Base-by-base conservation (phyloP, 2,888 invertebrate genomes). In the Melikaiella ostensackeni region DNA sequence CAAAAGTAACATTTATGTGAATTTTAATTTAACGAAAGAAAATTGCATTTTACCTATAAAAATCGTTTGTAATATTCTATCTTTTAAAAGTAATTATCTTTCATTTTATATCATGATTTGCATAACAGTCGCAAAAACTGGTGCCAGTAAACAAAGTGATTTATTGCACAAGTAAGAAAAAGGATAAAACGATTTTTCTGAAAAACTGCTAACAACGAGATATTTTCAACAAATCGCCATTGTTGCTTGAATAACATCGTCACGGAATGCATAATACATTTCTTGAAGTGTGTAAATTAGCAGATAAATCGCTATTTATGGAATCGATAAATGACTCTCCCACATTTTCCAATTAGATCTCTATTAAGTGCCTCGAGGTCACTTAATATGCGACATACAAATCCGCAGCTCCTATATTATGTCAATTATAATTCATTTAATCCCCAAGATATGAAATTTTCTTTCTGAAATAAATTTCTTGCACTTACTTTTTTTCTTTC, bases 261-360 rank as follows among this genome's bases (percentile, higher is more conserved):
- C 50, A 33, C 46, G 66, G 70, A 70, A 70, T 70, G 30, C n/a
- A 50, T 50, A 70, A 50, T 70, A 46, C 27, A 70, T 70, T 70
- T 70, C 66, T 70, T 19, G 46, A 30, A n/a, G 30, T 70, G n/a
- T 27, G 70, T 7, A 70, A 30, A 70, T 70, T 55, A 70, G 13
- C 70, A 70, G 70, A 70, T 70, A 70, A 70, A 70, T 70, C 50
- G 70, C 70, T 70, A 70, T 70, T 70, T 55, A 70, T 70, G 70
- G 70, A 70, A 55, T 70, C 70, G 70, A 50, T 70, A 70, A 46
- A 70, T 30, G 50, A 33, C 66, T 66, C 70, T 70, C 33, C 50
- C 70, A 70, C 50, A 70, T 70, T 70, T 70, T 70, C 55, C 70
- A 70, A 70, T 70, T 70, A 70, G 70, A 70, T 70, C 70, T 50